Evolutionary conservation across 1,140 invertebrate genomes (phyloP).

Genomic region (Drosophila subobscura): DNA sequence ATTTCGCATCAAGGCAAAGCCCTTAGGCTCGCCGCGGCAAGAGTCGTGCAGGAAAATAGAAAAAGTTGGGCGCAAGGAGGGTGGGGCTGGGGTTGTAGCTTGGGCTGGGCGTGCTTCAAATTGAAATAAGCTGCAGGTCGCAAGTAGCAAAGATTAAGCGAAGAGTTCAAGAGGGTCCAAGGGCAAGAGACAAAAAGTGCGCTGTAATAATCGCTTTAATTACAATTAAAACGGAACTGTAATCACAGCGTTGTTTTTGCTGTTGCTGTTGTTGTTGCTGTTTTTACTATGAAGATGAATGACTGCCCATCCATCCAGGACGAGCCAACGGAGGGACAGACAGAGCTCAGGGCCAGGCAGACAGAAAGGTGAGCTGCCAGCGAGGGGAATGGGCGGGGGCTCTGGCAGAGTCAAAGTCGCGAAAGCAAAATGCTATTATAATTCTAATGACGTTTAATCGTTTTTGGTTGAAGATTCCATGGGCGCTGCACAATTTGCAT

Average conservation of each 20-base stretch:
- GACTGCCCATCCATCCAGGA: slow-evolving; percentile 35
- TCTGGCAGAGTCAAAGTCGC: slow-evolving; percentile 37
- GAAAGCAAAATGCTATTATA: slow-evolving; percentile 46
- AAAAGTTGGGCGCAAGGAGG: slow-evolving; percentile 35
- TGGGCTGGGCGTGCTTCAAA: slow-evolving; percentile 36
- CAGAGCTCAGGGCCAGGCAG: neutral
- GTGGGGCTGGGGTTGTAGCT: neutral
- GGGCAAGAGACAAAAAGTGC: slow-evolving; percentile 4
- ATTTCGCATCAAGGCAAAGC: slow-evolving; percentile 17
- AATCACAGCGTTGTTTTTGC: slow-evolving; percentile 42
- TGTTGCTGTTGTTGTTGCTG: slow-evolving; percentile 4
- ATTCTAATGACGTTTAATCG: slow-evolving; percentile 71
- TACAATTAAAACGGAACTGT: slow-evolving; percentile 63
- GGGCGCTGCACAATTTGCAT: slow-evolving; percentile 47
- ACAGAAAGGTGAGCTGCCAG: neutral
- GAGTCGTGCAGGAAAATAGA: slow-evolving; percentile 35
- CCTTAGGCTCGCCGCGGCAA: slow-evolving; percentile 40
- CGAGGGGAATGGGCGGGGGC: too few relatives aligned
- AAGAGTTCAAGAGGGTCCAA: slow-evolving; percentile 17
- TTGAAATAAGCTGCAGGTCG: slow-evolving; percentile 57
- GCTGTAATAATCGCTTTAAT: slow-evolving; percentile 66
- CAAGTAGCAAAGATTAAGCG: slow-evolving; percentile 48
- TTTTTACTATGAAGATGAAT: slow-evolving; percentile 47
- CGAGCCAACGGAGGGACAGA: neutral
- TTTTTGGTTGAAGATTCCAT: slow-evolving; percentile 33